Base-by-base conservation (phyloP, 2,888 invertebrate genomes). In the Tenthredo livida region DNA sequence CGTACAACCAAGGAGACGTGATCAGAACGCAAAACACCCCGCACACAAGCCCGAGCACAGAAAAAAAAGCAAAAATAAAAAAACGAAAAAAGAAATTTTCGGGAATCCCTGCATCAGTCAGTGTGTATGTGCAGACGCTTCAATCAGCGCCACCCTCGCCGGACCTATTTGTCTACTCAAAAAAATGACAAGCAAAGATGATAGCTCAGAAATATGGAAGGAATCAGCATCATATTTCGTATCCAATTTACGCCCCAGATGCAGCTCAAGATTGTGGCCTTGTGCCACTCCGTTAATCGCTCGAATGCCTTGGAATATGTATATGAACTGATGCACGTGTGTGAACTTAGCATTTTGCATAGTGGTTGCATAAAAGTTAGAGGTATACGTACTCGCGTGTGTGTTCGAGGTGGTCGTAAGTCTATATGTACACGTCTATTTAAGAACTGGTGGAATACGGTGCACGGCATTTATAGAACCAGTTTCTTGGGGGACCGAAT, bases 1-100 rank as follows among this genome's bases (percentile, higher is more conserved):
- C 83, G 83, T 83, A 83, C 83, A 29, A 67, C 67, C 47, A 50
- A 83, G 47, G 50, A 47, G 67, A 83, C 83, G 83, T 83, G 83
- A 83, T 25, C 47, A 67, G 83, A 83, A 83, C 47, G 67, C 70
- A 67, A 83, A 83, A 47, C 67, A 67, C 47, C 29, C 58, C 80
- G 33, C 65, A 5, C 21, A 78, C 54, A 17, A 17, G 12, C 78
- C 50, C 2, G 78, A 54, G 33, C 78, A 58, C 25, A 29, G 7
- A n/a, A n/a, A 3, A n/a, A n/a, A 54, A 6, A 54, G n/a, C 3
- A 50, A 50, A 50, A 50, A 50, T 0, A 50, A 37, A 33, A 72
- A 6, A 29, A 17, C 9, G 7, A 47, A 29, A 33, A 33, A 54
- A 33, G 15, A 37, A n/a, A 78, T 80, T 80, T 61, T 80, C 7